A percentile compares a stretch with the other conserved stretches of the same genome.
phyloP scores from a whole-genome alignment of 2,797 vertebrate genomes.

The Triplophysa bombifrons region DNA sequence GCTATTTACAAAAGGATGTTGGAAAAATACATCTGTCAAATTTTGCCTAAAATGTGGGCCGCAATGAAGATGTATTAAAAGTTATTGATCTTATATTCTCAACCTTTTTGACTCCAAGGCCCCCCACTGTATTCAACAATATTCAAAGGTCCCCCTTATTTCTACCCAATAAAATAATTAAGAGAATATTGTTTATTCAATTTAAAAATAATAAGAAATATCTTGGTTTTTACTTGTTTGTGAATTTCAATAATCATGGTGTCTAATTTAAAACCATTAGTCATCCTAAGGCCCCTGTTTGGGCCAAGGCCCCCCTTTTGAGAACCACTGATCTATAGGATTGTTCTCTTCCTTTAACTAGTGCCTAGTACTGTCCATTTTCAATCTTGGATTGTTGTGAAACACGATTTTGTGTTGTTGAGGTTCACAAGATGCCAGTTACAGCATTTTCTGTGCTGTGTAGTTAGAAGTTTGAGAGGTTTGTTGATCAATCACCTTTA shows the following conservation, averaged over 20 bases:
- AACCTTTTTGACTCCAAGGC: too few relatives aligned
- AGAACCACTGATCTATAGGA: neutral
- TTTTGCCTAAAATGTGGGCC: conserved; percentile 26
- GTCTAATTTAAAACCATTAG: too few relatives aligned
- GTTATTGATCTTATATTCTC: neutral
- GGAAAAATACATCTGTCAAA: conserved; percentile 12
- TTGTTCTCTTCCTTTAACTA: conserved; percentile 9
- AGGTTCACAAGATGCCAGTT: conserved; percentile 1
- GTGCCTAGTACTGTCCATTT: neutral
- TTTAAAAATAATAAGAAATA: too few relatives aligned
- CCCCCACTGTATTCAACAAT: too few relatives aligned
- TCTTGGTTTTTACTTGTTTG: too few relatives aligned
- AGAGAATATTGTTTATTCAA: too few relatives aligned
- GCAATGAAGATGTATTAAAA: conserved; percentile 16
- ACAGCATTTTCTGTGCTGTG: neutral
- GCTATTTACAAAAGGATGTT: conserved; percentile 9
- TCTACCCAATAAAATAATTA: too few relatives aligned
- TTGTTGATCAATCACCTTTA: conserved; percentile 71
- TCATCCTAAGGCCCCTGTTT: too few relatives aligned
- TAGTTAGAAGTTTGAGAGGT: conserved; percentile 11
- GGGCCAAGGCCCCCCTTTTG: too few relatives aligned
- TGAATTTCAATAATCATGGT: too few relatives aligned
- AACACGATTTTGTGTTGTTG: neutral
- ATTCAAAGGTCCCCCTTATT: too few relatives aligned
- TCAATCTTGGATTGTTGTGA: conserved; percentile 2